Conservation (phyloP, 1,140 invertebrate species). For the Drosophila arizonae region DNA sequence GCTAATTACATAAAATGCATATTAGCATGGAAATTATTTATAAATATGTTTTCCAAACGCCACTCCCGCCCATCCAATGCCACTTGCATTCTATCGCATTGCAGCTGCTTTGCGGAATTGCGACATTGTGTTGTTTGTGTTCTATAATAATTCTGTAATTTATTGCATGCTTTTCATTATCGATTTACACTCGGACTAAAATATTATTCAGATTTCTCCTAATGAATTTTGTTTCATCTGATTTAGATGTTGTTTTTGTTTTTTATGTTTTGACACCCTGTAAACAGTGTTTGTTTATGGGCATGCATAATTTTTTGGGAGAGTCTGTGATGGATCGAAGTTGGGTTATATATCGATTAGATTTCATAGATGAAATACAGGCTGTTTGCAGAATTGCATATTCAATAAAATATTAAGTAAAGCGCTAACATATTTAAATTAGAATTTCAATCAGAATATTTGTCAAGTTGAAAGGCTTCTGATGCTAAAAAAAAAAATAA, state of each 20-base stretch:
- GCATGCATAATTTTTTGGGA: too few species aligned
- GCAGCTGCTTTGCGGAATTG: not conserved
- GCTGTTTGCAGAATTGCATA: too few species aligned
- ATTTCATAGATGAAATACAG: too few species aligned
- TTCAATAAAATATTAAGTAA: too few species aligned
- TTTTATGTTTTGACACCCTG: slow-evolving; percentile 3
- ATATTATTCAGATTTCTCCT: slow-evolving; percentile 59
- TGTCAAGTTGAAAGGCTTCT: too few species aligned
- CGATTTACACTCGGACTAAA: slow-evolving; percentile 57
- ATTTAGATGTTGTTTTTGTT: slow-evolving; percentile 58
- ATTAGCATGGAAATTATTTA: slow-evolving; percentile 80
- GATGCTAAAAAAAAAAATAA: too few species aligned
- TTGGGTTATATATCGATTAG: too few species aligned
- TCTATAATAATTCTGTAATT: slow-evolving; percentile 63
- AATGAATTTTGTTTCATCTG: slow-evolving; percentile 61
- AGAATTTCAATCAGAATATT: too few species aligned
- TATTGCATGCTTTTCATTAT: slow-evolving; percentile 55
- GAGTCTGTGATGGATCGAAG: too few species aligned
- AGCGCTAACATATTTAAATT: too few species aligned
- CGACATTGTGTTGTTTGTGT: slow-evolving; percentile 36
- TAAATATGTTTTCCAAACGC: slow-evolving; percentile 74
- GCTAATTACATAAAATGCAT: slow-evolving; percentile 81
- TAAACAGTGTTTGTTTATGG: not conserved
- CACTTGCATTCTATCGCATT: slow-evolving; percentile 1
- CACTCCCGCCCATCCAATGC: slow-evolving; percentile 11